Evolutionary conservation across 1,140 invertebrate genomes (phyloP).

Genomic region (Drosophila watanabei): DNA sequence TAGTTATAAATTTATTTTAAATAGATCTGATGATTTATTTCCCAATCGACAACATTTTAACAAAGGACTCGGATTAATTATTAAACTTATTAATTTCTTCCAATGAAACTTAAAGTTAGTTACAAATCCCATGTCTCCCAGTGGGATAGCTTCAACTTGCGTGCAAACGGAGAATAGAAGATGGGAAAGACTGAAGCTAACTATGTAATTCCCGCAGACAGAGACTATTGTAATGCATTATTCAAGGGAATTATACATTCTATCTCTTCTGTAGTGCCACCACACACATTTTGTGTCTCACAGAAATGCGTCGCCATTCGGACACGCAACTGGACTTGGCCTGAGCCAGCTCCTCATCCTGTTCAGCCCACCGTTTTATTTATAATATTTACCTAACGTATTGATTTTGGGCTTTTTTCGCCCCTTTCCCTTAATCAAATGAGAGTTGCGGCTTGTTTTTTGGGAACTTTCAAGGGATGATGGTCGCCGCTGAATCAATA

Average conservation of each 20-base stretch:
- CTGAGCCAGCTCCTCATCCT: background rate
- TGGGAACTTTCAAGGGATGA: constrained; percentile 3
- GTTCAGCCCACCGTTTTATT: constrained; percentile 14
- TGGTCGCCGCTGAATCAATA: constrained; percentile 29
- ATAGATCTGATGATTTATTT: background rate
- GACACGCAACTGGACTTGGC: constrained; percentile 31
- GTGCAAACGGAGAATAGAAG: constrained; percentile 5
- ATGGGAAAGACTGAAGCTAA: background rate
- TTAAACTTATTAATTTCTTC: background rate
- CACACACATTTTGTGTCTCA: constrained; percentile 15
- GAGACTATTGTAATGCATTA: constrained; percentile 35
- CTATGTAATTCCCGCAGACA: constrained; percentile 12
- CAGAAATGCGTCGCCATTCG: constrained; percentile 43
- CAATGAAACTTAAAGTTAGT: background rate
- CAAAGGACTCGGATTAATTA: background rate
- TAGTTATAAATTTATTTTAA: background rate
- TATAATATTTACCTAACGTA: constrained; percentile 41
- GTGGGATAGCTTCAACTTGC: constrained; percentile 7
- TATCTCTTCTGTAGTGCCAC: background rate
- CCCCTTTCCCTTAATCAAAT: constrained; percentile 1
- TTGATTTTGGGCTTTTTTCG: constrained; percentile 32
- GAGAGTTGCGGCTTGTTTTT: constrained; percentile 8
- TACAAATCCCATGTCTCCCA: background rate
- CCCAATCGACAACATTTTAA: background rate
- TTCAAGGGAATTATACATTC: constrained; percentile 27